A percentile compares a stretch with the other conserved stretches of the same genome.
Conservation (phyloP, 2,113 vertebrate genomes). For the Hemicordylus capensis region DNA sequence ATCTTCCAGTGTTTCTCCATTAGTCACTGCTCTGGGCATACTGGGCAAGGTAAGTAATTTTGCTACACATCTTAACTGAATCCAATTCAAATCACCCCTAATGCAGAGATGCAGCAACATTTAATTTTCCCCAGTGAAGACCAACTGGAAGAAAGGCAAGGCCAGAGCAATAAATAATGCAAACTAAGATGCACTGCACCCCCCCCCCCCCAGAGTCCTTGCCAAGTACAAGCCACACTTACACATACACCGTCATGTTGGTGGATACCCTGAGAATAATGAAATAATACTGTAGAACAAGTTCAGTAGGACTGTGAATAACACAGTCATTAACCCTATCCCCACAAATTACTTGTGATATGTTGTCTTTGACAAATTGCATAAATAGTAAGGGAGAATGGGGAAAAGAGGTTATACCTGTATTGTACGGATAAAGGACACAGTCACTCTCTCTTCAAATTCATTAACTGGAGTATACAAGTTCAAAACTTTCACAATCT, state of each 20-base stretch:
- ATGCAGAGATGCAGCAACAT: too few species aligned
- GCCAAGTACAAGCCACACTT: background rate
- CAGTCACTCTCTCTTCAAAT: conserved; percentile 96
- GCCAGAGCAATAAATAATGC: too few species aligned
- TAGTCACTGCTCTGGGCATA: too few species aligned
- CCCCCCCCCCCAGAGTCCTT: background rate
- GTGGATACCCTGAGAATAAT: too few species aligned
- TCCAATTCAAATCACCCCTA: too few species aligned
- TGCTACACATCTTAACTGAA: too few species aligned
- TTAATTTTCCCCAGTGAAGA: too few species aligned
- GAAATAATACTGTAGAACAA: background rate
- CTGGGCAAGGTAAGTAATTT: too few species aligned
- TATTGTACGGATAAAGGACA: conserved; percentile 96
- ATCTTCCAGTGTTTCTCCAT: too few species aligned
- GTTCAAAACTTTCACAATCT: conserved; percentile 99
- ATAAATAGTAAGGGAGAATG: background rate
- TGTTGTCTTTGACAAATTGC: background rate
- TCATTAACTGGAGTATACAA: conserved; percentile 98
- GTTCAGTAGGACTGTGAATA: accelerated
- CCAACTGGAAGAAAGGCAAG: too few species aligned
- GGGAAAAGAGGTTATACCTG: conserved; percentile 80
- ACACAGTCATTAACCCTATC: background rate
- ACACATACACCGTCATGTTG: background rate
- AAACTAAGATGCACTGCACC: background rate
- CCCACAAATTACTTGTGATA: background rate